Base-by-base conservation (phyloP, 1,140 invertebrate species). In the Lepidotrigona ventralis region DNA sequence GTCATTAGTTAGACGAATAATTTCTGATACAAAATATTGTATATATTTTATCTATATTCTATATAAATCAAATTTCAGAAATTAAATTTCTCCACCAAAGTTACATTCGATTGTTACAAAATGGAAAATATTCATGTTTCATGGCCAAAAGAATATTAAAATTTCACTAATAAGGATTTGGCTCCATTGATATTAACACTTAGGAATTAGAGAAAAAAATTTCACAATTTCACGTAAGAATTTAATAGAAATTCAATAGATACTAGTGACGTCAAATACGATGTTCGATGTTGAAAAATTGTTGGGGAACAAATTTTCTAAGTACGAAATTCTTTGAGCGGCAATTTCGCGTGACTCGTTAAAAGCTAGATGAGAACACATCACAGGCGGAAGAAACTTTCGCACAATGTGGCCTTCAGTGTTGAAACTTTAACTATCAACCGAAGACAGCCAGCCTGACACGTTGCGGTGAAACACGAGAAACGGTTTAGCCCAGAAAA, bases 291-390 rank as follows among this genome's bases (percentile, higher is more conserved):
- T 78, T 82, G 70, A 82, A 69, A 66, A 70, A 23, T 82, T 79
- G 79, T 17, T 70, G 74, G 51, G 8, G 46, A 69, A 70, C 68
- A 69, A 85, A 81, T 86, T 70, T 68, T 39, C 63, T 74, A 82
- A 85, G 70, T 79, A 60, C 17, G 56, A 33, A 33, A 11, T 79
- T 83, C 70, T 86, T 83, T 53, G 29, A 56, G n/a, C 4, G 6
- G 68, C 17, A 19, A 39, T 39, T 69, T 87, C 72, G 80, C 86
- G 86, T 87, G 86, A 79, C 80, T 83, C 72, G 83, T 77, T 73
- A 83, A 86, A 86, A 60, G 81, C 26, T 51, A 17, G 54, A 53
- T n/a, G 84, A 51, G 81, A 64, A 64, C 46, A 63, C 54, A 63
- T 58, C 79, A 66, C 66, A 56, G 21, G 17, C 53, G 33, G 29